A percentile compares a stretch with the other conserved stretches of the same genome.
phyloP scores from a whole-genome alignment of 2,888 invertebrate genomes.

The Drosophila barbarae region DNA sequence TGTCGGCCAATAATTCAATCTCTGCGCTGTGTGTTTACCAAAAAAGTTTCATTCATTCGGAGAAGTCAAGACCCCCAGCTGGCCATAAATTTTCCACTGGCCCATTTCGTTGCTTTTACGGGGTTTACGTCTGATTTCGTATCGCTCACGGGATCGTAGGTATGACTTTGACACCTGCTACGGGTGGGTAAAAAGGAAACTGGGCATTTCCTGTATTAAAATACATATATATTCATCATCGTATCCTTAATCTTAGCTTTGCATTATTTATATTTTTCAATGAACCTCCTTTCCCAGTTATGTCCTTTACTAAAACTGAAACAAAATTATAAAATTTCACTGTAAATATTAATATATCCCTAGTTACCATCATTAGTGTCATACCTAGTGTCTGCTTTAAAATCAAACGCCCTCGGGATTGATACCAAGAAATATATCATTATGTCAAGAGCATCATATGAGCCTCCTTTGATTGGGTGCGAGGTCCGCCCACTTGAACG shows the following conservation, averaged over 20 bases:
- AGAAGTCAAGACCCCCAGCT: conserved; percentile 11
- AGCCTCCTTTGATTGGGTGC: conserved; percentile 29
- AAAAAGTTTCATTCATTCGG: conserved; percentile 28
- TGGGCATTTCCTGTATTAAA: too few species aligned
- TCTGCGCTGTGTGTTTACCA: conserved; percentile 26
- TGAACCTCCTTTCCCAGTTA: not conserved
- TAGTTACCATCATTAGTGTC: not conserved
- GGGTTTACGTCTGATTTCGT: conserved; percentile 3
- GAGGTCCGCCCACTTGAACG: conserved; percentile 35
- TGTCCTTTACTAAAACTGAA: not conserved
- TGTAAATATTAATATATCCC: not conserved
- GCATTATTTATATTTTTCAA: too few species aligned
- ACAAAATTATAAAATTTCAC: too few species aligned
- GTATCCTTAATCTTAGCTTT: too few species aligned
- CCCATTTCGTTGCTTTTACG: conserved; percentile 20
- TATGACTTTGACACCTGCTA: not conserved
- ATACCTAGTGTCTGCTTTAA: not conserved
- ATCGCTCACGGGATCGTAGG: conserved; percentile 7
- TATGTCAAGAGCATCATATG: conserved; percentile 40
- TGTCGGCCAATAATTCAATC: conserved; percentile 32
- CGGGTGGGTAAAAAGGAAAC: not conserved
- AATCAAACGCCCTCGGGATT: conserved; percentile 2
- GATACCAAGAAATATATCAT: conserved; percentile 33
- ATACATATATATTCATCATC: too few species aligned
- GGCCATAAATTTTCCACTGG: conserved; percentile 51